Evolutionary conservation across 2,113 vertebrate genomes (phyloP).

Genomic region (Gymnogyps californianus): DNA sequence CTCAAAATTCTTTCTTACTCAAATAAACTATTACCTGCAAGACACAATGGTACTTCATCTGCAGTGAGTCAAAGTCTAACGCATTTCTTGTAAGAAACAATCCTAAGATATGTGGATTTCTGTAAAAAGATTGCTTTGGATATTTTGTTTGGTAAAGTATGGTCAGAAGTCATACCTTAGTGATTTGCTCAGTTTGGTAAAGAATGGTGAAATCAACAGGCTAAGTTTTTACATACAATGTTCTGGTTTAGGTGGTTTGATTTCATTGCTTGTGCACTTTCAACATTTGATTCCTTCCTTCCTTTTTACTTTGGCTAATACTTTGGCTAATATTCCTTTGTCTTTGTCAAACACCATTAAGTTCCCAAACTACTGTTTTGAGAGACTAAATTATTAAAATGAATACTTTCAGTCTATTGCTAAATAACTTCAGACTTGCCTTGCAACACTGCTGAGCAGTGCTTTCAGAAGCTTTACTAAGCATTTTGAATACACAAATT

Average conservation of each 20-base stretch:
- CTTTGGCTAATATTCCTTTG: background rate
- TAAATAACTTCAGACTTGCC: background rate
- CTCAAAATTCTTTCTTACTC: background rate
- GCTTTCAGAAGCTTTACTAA: background rate
- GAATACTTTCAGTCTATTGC: background rate
- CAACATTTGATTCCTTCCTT: background rate
- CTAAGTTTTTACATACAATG: background rate
- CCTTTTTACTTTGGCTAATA: background rate
- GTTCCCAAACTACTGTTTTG: background rate
- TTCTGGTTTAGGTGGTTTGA: background rate
- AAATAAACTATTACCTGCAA: background rate
- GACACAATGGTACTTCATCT: background rate
- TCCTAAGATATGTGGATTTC: background rate
- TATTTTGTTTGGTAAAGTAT: background rate
- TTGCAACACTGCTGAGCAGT: background rate
- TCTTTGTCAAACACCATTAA: background rate
- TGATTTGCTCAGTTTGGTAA: background rate
- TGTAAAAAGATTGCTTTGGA: background rate
- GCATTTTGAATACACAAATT: background rate
- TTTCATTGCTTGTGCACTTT: background rate
- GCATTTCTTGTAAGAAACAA: background rate
- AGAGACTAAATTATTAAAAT: background rate
- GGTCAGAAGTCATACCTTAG: background rate
- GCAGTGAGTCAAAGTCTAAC: background rate
- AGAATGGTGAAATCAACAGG: background rate